phyloP scores from a whole-genome alignment of 2,888 invertebrate genomes.

The Alloplasta piceator region DNA sequence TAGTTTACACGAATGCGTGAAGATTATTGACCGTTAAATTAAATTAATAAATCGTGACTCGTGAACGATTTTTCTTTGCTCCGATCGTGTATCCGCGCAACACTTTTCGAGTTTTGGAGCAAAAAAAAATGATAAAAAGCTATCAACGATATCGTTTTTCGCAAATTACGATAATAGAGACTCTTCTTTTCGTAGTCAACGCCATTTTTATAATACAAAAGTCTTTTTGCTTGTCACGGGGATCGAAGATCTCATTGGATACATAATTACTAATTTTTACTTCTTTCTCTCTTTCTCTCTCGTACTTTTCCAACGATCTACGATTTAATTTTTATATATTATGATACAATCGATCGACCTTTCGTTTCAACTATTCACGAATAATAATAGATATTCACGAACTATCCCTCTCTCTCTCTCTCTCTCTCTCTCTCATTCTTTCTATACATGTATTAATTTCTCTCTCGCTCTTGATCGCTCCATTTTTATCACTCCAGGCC shows the following conservation, averaged over 20 bases:
- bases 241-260: conserved; percentile 63
- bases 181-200: conserved; percentile 44
- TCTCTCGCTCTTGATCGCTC: conserved; percentile 26
- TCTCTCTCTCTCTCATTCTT: background rate
- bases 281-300: conserved; percentile 13
- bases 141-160: conserved; percentile 18
- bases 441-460: conserved; percentile 14
- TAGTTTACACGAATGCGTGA: conserved; percentile 16
- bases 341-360: conserved; percentile 67
- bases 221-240: conserved; percentile 51
- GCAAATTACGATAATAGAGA: conserved; percentile 42
- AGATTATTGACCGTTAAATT: conserved; percentile 35
- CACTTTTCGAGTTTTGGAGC: conserved; percentile 22
- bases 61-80: conserved; percentile 26
- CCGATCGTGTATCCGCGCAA: conserved; percentile 19
- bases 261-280: conserved; percentile 59
- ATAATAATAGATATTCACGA: no score
- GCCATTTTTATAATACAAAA: conserved; percentile 60
- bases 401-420: no score
- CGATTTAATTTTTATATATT: conserved; percentile 60
- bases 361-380: conserved; percentile 61
- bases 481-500: conserved; percentile 2
- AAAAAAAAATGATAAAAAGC: conserved; percentile 25
- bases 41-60: conserved; percentile 57
- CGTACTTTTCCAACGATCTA: conserved; percentile 41